Percentiles rank a stretch among this genome's conserved stretches.
Evolutionary conservation across 2,797 vertebrate genomes (phyloP).

Genomic region (Menidia menidia): DNA sequence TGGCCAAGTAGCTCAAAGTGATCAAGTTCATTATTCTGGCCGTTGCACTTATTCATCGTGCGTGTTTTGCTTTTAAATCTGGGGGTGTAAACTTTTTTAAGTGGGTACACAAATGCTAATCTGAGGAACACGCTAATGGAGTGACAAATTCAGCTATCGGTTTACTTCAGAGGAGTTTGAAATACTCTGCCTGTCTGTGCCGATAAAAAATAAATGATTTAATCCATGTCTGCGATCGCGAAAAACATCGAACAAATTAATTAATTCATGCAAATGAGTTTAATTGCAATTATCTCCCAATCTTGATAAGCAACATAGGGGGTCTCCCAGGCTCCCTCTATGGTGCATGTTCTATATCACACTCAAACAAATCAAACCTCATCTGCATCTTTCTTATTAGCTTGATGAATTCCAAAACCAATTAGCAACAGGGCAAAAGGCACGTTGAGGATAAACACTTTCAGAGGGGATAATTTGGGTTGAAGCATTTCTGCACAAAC

Average conservation of each 20-base stretch:
- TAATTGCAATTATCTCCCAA: slow-evolving; percentile 83
- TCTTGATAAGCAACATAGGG: slow-evolving; percentile 76
- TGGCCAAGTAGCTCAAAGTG: too few relatives aligned
- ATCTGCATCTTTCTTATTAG: slow-evolving; percentile 82
- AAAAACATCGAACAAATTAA: slow-evolving; percentile 78
- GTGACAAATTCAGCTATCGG: background rate
- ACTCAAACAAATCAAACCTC: slow-evolving; percentile 79
- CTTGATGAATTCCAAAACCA: slow-evolving; percentile 73
- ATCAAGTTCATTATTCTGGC: too few relatives aligned
- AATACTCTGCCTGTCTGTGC: slow-evolving; percentile 38
- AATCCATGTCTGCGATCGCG: slow-evolving; percentile 67
- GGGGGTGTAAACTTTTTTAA: too few relatives aligned
- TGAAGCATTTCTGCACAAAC: too few relatives aligned
- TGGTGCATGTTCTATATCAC: slow-evolving; percentile 57
- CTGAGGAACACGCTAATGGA: background rate
- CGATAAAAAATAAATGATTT: slow-evolving; percentile 75
- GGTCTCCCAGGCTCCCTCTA: slow-evolving; percentile 53
- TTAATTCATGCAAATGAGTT: slow-evolving; percentile 82
- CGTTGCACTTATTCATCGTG: too few relatives aligned
- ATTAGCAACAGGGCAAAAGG: slow-evolving; percentile 65
- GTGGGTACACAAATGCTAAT: background rate
- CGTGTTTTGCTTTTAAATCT: too few relatives aligned
- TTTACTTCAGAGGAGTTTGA: slow-evolving; percentile 37
- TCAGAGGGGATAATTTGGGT: slow-evolving; percentile 5
- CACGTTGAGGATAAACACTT: slow-evolving; percentile 31